Evolutionary conservation across 2,797 vertebrate genomes (phyloP).

Genomic region (Aplochiton taeniatus): DNA sequence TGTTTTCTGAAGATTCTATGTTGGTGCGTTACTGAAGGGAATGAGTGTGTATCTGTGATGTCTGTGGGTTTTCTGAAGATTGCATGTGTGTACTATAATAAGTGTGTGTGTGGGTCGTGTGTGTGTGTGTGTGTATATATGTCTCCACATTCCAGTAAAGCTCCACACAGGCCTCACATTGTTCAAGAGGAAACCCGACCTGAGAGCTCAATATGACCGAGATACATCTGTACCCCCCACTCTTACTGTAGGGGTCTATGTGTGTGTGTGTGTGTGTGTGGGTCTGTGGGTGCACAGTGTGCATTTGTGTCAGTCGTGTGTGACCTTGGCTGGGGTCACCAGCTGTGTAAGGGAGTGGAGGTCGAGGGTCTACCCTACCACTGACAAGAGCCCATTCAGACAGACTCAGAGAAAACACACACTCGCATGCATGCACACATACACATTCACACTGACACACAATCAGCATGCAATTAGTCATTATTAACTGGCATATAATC

Average conservation of each 20-base stretch:
- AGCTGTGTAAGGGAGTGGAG: conserved; percentile 72
- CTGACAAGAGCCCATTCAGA: conserved; percentile 55
- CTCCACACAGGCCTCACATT: conserved; percentile 75
- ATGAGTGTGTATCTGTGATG: background rate
- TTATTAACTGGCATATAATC: background rate
- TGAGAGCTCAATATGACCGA: conserved; percentile 52
- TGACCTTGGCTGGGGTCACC: conserved; percentile 75
- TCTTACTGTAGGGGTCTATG: conserved; percentile 38
- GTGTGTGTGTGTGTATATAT: conserved; percentile 44
- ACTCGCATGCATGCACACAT: conserved; percentile 9
- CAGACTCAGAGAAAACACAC: conserved; percentile 1
- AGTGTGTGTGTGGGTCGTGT: conserved; percentile 16
- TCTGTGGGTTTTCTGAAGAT: background rate
- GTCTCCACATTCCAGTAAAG: conserved; percentile 67
- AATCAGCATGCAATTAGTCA: conserved; percentile 21
- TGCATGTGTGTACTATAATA: conserved; percentile 2
- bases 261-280: conserved; percentile 25
- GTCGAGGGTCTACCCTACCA: conserved; percentile 38
- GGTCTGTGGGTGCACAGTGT: conserved; percentile 27
- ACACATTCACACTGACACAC: conserved; percentile 5
- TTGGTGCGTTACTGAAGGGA: background rate
- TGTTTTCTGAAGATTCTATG: background rate
- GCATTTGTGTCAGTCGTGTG: conserved; percentile 49
- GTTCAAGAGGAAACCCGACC: conserved; percentile 78
- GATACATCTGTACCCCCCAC: conserved; percentile 62